These are phyloP conservation scores for Excalfactoria chinensis DNA, from an alignment of 2,113 vertebrate genomes.

Conservation along the genomic window DNA sequence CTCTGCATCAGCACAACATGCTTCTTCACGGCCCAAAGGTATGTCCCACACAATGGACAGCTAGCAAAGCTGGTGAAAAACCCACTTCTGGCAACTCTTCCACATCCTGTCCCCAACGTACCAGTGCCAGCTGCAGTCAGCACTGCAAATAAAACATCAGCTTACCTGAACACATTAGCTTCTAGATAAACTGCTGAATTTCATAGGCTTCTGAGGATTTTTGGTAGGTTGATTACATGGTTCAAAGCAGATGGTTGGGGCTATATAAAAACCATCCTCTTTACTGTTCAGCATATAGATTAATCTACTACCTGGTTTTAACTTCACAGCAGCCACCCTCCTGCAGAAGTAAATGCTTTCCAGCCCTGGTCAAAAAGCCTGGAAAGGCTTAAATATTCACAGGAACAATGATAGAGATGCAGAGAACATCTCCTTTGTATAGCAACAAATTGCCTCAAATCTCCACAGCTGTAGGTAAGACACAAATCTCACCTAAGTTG, in stretches of 20 bases:
- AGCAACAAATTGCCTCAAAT: fast-evolving
- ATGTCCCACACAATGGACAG: background rate
- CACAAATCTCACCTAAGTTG: background rate
- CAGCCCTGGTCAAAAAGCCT: background rate
- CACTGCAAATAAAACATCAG: background rate
- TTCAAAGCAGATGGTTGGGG: background rate
- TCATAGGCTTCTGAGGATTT: background rate
- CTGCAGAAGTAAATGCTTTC: background rate
- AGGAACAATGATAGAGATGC: background rate
- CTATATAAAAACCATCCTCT: background rate
- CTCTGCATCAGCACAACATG: background rate
- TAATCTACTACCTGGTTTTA: background rate
- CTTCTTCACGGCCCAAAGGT: background rate
- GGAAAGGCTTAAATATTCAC: background rate
- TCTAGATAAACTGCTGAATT: background rate
- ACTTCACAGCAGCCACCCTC: background rate
- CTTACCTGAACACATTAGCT: background rate
- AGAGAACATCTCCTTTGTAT: background rate
- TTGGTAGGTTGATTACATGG: background rate
- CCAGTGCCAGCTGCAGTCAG: background rate
- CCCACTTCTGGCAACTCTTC: background rate
- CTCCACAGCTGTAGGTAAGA: background rate
- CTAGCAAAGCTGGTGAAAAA: background rate
- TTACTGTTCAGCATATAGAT: background rate
- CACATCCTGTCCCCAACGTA: background rate